Evolutionary conservation across 1,140 invertebrate species (phyloP), one percentile per base, ranked within the genome.

Genomic region (Mercenaria mercenaria): DNA sequence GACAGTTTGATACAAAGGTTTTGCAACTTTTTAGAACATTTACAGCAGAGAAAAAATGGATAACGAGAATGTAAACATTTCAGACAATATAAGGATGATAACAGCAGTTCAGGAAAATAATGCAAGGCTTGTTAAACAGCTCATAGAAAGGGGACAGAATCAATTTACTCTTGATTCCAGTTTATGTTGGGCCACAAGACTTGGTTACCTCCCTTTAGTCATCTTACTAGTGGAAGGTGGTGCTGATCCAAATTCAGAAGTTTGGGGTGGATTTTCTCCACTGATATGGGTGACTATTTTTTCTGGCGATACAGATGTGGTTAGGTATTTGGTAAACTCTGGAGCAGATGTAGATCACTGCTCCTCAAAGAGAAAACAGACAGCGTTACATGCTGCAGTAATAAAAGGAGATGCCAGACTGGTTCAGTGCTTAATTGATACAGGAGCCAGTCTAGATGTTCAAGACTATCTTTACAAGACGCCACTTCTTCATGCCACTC

Each of bases 261-360:
- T 91, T 23, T 92, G 91, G 91, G 92, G 90, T 69, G 92, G 92
- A n/a, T 92, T 91, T 56, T 91, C 90, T 26, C 92, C 92, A 15
- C 79, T 93, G 0, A 79, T 92, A 0, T 92, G 91, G 91, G 86
- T 91, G 34, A 77, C 83, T 0, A 92, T 93, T 52, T 93, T 90
- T 86, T 91, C 92, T 61, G 77, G 88, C 23, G 81, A 91, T 32
- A 32, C 69, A 8, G 79, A 91, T 41, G 82, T 91, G 1, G 18
- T 93, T 23, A 34, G 67, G 2, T 86, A 84, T 81, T 77, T 93
- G 29, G 88, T 93, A n/a, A 32, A 76, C 8, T 79, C 77, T 26
- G 92, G 91, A 29, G 88, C 80, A 67, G 37, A 90, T 72, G 69
- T 93, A 2, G 90, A 93, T 39, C 89, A 90, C 47, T 43, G 67